phyloP scores from a whole-genome alignment of 92 coral and sea anemone genomes.

The Zoanthus sansibaricus region DNA sequence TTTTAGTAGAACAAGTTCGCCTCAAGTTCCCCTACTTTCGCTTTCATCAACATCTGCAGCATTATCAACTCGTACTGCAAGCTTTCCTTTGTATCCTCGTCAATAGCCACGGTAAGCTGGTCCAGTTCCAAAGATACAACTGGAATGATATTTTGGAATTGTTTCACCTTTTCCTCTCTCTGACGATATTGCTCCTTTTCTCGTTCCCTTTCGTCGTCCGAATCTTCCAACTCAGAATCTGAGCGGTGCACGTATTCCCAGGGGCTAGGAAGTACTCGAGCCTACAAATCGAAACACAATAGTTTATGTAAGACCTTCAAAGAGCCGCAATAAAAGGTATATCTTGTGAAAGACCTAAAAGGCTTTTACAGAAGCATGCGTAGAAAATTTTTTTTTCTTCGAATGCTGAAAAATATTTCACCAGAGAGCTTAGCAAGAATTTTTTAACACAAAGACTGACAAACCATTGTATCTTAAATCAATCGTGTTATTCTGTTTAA shows the following conservation, averaged over 20 bases:
- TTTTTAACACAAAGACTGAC: too few species aligned
- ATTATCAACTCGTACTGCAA: constrained; percentile 14
- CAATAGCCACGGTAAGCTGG: background rate
- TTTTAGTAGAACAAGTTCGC: background rate
- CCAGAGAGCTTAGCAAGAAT: too few species aligned
- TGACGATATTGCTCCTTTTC: background rate
- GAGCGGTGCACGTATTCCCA: constrained; percentile 25
- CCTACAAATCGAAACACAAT: background rate
- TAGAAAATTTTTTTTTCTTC: too few species aligned
- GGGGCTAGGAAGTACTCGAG: background rate
- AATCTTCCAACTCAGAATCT: constrained; percentile 21
- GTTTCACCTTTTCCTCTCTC: constrained; percentile 1
- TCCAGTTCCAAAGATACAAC: constrained; percentile 1
- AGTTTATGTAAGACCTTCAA: too few species aligned
- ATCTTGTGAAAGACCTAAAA: too few species aligned
- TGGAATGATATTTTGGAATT: background rate
- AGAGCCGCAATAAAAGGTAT: too few species aligned
- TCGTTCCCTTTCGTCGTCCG: constrained; percentile 27
- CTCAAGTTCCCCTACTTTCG: background rate
- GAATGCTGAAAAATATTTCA: too few species aligned
- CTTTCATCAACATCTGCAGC: constrained; percentile 28
- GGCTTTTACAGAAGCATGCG: too few species aligned
- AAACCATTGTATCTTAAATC: too few species aligned
- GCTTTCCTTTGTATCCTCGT: constrained; percentile 14
- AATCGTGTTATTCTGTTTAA: too few species aligned